Evolutionary conservation across 1,140 invertebrate species (phyloP), one percentile per base, ranked within the genome.

Genomic region (Diachasmimorpha longicaudata): DNA sequence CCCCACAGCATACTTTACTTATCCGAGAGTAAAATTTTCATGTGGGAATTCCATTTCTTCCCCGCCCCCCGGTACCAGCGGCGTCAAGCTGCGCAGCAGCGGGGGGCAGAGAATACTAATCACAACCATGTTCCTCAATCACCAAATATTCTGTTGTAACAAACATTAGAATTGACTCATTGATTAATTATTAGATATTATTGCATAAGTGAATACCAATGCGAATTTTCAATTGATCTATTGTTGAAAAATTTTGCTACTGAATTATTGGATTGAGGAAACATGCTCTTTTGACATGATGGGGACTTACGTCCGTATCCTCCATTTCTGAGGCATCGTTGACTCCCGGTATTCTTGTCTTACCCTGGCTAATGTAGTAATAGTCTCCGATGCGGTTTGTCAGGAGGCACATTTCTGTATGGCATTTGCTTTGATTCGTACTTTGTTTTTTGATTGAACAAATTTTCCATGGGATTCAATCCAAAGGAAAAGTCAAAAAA

Each of bases 291-390:
- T 23, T 37, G 58, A 46, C 55, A 63, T n/a, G 58, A 46, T 10
- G 23, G 70, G 85, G 87, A 96, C 96, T 96, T 95, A 98, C 96
- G 91, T 99, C 96, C 85, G 97, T 98, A 80, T 94, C 87, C 86
- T 93, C 92, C 92, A 97, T 95, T 90, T 98, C 97, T 89, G 95
- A 93, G 79, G 90, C 92, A 91, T 99, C 98, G 92, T 99, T 97
- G 88, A 99, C 94, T 86, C 94, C 94, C 85, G 96, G 96, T 89
- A 97, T 96, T 87, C 95, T 93, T 79, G 96, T 95, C 91, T 95
- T 96, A 89, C 96, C 96, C 90, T 97, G 95, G 91, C 93, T 95
- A 90, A 97, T 94, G 90, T 92, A 95, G 85, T 92, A 91, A 92
- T 97, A 98, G 90, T 95, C 93, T 85, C 92, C 91, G 87, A 95